phyloP scores from a whole-genome alignment of 1,140 invertebrate species.

The Cydia splendana region DNA sequence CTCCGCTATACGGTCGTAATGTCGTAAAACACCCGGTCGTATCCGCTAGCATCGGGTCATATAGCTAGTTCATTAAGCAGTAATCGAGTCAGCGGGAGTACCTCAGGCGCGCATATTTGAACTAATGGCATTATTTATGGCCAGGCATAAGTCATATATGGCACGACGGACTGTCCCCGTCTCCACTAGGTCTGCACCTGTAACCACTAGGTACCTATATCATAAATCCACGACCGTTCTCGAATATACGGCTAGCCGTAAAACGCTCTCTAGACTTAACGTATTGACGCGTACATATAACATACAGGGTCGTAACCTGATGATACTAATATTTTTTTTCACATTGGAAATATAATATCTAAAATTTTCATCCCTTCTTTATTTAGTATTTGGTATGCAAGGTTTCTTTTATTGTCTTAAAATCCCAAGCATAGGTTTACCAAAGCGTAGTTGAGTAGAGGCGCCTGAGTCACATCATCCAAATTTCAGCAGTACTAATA shows the following conservation, averaged over 20 bases:
- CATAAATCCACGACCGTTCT: neutral
- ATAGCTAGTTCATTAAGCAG: neutral
- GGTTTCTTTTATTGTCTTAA: too few relatives aligned
- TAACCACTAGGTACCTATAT: neutral
- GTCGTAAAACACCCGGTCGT: constrained; percentile 6
- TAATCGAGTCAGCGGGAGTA: neutral
- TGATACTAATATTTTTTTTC: too few relatives aligned
- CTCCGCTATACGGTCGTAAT: neutral
- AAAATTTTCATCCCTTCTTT: too few relatives aligned
- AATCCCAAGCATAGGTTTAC: too few relatives aligned
- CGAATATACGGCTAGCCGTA: neutral
- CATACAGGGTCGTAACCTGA: too few relatives aligned
- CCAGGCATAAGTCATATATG: neutral
- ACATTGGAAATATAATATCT: too few relatives aligned
- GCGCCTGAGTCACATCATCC: too few relatives aligned
- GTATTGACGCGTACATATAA: neutral
- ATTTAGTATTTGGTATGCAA: too few relatives aligned
- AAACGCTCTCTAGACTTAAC: neutral
- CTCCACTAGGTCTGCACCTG: neutral
- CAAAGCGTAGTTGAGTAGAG: too few relatives aligned
- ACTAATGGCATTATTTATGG: constrained; percentile 11
- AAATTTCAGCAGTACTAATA: too few relatives aligned
- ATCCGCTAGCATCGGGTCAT: neutral
- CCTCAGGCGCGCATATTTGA: neutral
- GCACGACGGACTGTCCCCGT: neutral